phyloP scores from a whole-genome alignment of 1,140 invertebrate species.

The Zaprionus taronus region DNA sequence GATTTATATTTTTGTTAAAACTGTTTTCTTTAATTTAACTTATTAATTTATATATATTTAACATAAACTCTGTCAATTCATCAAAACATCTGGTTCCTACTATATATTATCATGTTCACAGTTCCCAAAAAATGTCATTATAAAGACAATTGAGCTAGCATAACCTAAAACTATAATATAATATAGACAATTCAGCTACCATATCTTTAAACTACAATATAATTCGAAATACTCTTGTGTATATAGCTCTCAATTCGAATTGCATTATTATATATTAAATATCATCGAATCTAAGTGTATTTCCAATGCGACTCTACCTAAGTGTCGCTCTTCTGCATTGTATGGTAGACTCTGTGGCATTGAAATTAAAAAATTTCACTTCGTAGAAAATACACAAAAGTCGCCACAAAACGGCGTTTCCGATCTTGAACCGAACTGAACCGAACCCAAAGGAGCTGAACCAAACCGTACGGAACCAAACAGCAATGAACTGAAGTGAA shows the following conservation, averaged over 20 bases:
- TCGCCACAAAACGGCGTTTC: constrained; percentile 43
- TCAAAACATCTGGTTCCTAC: too few relatives aligned
- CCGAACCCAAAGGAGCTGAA: constrained; percentile 4
- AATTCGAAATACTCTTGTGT: too few relatives aligned
- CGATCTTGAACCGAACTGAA: constrained; percentile 32
- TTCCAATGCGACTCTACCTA: neutral
- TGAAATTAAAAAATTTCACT: constrained; percentile 71
- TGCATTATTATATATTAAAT: neutral
- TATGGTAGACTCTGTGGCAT: constrained; percentile 71
- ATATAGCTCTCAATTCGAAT: neutral
- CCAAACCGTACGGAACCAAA: constrained; percentile 21
- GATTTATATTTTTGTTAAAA: neutral
- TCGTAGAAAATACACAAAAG: constrained; percentile 69
- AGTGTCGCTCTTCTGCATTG: constrained; percentile 55
- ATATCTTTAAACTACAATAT: too few relatives aligned
- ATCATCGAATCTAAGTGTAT: neutral
- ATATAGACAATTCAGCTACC: too few relatives aligned
- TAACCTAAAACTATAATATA: too few relatives aligned
- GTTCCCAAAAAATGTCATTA: too few relatives aligned
- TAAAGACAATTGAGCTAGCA: too few relatives aligned
- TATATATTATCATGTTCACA: too few relatives aligned
- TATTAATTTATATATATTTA: too few relatives aligned
- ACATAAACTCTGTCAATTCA: too few relatives aligned
- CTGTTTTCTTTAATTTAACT: too few relatives aligned
- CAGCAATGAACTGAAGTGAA: constrained; percentile 18